Base-by-base conservation (phyloP, 92 coral and sea anemone genomes). In the Epizoanthus rinbou region DNA sequence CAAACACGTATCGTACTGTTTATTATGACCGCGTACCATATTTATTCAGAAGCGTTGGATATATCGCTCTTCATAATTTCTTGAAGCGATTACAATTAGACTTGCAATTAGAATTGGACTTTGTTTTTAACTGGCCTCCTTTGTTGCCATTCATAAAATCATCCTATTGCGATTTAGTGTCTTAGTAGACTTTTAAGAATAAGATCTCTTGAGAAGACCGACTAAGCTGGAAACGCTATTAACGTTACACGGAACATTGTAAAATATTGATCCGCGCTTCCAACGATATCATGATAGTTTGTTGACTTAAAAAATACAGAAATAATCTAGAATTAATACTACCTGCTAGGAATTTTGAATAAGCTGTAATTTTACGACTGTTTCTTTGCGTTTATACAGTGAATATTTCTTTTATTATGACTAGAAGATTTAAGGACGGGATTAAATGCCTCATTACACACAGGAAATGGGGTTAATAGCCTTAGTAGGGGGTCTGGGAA, bases 401-500 rank as follows among this genome's bases (percentile, higher is more conserved):
- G 58, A 71, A 54, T 59, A 45, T 60, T 59, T 75, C 80, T 45
- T 19, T 41, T 71, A 75, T 75, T 75, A 57, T 33, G 66, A 47
- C 82, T 56, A 78, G 71, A 75, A 78, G 57, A 62, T 60, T 62
- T 78, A 59, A 39, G 82, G 62, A 63, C 72, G 39, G 66, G 78
- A 81, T 75, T 89, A 82, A 74, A 85, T 85, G 89, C 78, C 78
- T 59, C 91, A 78, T 91, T 86, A 80, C 69, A 4, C 73, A 84
- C 81, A 79, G 90, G 88, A 84, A 88, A 78, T 85, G 58, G 41
- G 64, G 72, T 66, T 64, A 82, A 79, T 53, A 25, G 67, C 73
- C 84, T 57, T 33, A 22, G 85, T 73, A 82, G 95, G 88, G 87
- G 90, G 86, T 89, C 90, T 91, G 93, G 97, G 64, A 59, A 80